Evolutionary conservation across 2,888 invertebrate genomes (phyloP).

Genomic region (Margaritifera margaritifera): DNA sequence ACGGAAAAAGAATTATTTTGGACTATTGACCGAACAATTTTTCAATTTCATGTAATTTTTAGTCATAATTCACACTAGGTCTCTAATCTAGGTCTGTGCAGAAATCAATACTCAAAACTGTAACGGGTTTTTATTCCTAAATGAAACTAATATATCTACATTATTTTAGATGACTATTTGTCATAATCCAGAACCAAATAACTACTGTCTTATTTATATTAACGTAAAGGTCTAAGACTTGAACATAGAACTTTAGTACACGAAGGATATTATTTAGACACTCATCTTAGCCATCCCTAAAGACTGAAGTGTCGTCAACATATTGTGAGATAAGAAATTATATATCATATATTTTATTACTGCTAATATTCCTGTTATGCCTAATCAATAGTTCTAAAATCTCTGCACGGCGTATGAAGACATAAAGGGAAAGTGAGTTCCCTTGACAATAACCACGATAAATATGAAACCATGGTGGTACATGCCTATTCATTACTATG

Average conservation of each 20-base stretch:
- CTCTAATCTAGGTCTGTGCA: no score
- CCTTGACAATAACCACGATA: constrained; percentile 11
- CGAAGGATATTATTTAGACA: background rate
- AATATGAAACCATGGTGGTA: no score
- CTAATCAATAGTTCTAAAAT: background rate
- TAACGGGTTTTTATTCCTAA: no score
- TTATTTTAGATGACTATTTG: no score
- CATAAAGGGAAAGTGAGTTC: constrained; percentile 5
- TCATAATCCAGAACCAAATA: background rate
- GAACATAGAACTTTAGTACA: constrained; percentile 7
- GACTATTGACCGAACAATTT: no score
- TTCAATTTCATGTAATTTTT: no score
- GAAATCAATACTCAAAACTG: no score
- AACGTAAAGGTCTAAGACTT: constrained; percentile 3
- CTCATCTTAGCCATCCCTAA: constrained; percentile 1
- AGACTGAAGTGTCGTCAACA: constrained; percentile 7
- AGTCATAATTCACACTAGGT: no score
- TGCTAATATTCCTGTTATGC: constrained; percentile 7
- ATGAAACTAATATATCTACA: no score
- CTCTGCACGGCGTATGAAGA: constrained; percentile 11
- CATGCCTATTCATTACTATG: no score
- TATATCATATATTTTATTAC: background rate
- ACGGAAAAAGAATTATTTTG: no score
- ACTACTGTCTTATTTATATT: constrained; percentile 9
- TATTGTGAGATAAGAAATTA: constrained; percentile 8